Evolutionary conservation across 2,113 vertebrate genomes (phyloP).

Genomic region (Prochilodus magdalenae): DNA sequence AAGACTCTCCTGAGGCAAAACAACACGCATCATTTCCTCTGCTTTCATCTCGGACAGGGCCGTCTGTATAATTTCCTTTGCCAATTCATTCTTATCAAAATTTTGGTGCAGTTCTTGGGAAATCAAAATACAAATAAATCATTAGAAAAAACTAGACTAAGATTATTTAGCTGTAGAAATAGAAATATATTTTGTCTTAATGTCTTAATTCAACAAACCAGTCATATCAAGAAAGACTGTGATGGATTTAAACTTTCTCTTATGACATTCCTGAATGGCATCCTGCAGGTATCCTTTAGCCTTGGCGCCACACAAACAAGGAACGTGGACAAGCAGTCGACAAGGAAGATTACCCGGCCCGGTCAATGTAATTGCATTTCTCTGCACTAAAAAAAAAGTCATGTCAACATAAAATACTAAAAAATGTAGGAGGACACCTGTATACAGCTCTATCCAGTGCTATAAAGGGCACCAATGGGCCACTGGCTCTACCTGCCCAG

Average conservation of each 20-base stretch:
- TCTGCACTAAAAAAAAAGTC: neutral
- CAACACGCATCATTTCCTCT: neutral
- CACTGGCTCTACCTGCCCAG: no score
- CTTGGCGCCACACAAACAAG: slow-evolving; percentile 6
- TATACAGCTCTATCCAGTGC: no score
- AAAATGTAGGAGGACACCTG: no score
- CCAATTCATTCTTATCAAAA: neutral
- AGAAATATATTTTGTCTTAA: neutral
- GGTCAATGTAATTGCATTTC: slow-evolving; percentile 10
- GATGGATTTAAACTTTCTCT: slow-evolving; percentile 8
- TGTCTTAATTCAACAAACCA: neutral
- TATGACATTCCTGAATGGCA: neutral
- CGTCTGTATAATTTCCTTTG: neutral
- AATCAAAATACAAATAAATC: neutral
- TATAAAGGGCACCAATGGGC: no score
- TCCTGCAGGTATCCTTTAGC: neutral
- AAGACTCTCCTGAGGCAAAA: neutral
- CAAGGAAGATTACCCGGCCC: slow-evolving; percentile 17
- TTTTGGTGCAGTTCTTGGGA: neutral
- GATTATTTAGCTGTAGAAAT: no score
- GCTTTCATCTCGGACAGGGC: neutral
- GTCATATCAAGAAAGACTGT: slow-evolving; percentile 9
- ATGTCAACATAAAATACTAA: no score
- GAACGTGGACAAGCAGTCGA: slow-evolving; percentile 1
- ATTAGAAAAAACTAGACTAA: no score